Conservation (phyloP, 2,888 invertebrate species). For the Agriopis marginaria region DNA sequence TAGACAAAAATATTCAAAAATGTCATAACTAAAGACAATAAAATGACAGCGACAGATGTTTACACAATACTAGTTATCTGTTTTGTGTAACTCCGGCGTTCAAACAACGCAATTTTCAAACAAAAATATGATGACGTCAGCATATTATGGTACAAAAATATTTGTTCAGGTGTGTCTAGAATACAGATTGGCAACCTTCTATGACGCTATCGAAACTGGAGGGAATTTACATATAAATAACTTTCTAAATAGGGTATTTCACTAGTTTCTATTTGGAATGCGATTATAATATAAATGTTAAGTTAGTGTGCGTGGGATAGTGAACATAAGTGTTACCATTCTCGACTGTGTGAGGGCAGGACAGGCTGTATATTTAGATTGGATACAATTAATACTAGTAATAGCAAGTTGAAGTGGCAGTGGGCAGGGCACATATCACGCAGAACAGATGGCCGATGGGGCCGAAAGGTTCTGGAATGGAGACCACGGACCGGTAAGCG, state of each 20-base stretch:
- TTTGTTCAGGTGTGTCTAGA: slow-evolving; percentile 8
- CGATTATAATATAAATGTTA: neutral
- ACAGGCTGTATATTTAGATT: no score
- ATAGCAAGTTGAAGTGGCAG: no score
- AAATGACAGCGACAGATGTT: no score
- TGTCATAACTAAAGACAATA: no score
- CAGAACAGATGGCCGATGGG: no score
- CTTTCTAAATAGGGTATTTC: slow-evolving; percentile 1
- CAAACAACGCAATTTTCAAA: neutral
- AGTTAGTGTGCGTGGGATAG: neutral
- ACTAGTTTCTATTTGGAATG: slow-evolving; percentile 1
- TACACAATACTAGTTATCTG: no score
- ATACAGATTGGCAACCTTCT: slow-evolving; percentile 3
- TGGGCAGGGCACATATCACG: no score
- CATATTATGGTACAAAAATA: neutral
- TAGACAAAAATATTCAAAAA: no score
- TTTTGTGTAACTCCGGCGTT: neutral
- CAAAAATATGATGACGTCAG: slow-evolving; percentile 4
- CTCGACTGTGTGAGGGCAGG: no score
- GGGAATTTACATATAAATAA: slow-evolving; percentile 15
- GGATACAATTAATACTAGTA: no score
- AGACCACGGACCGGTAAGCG: no score
- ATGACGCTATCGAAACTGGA: neutral
- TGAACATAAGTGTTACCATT: neutral
- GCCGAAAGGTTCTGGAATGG: no score